phyloP scores from a whole-genome alignment of 1,140 invertebrate species.

The Linepithema humile region DNA sequence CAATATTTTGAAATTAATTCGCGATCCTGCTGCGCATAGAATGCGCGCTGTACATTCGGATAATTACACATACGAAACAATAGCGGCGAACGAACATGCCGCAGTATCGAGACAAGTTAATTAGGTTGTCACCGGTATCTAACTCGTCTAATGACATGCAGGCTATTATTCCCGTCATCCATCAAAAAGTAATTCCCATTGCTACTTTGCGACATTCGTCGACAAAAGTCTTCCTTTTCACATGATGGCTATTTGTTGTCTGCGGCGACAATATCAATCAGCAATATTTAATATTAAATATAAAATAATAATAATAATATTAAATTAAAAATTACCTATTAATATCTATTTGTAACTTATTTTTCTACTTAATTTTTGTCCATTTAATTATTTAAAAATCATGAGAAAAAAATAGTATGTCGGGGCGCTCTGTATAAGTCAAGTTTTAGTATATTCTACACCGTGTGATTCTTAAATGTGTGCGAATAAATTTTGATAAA shows the following conservation, averaged over 20 bases:
- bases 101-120: slow-evolving; percentile 63
- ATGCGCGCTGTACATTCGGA: slow-evolving; percentile 51
- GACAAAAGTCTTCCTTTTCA: not conserved
- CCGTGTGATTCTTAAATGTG: not conserved
- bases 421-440: not conserved
- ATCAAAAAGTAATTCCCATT: slow-evolving; percentile 37
- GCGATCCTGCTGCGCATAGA: slow-evolving; percentile 9
- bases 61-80: slow-evolving; percentile 54
- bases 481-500: slow-evolving; percentile 26
- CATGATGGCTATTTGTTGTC: too few species aligned
- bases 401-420: not conserved
- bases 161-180: slow-evolving; percentile 21
- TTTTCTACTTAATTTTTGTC: too few species aligned
- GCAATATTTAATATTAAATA: too few species aligned
- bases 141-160: slow-evolving; percentile 60
- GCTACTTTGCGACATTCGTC: not conserved
- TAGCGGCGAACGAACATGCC: slow-evolving; percentile 22
- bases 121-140: slow-evolving; percentile 50
- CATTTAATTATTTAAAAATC: too few species aligned
- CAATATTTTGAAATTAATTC: slow-evolving; percentile 34
- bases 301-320: too few species aligned
- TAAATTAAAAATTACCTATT: too few species aligned
- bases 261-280: too few species aligned
- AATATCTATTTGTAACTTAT: too few species aligned
- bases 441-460: not conserved